Percentiles rank a stretch among this genome's conserved stretches.
These are phyloP conservation scores for Tortricodes alternella DNA, from an alignment of 2,888 invertebrate genomes.

Conservation along the genomic window DNA sequence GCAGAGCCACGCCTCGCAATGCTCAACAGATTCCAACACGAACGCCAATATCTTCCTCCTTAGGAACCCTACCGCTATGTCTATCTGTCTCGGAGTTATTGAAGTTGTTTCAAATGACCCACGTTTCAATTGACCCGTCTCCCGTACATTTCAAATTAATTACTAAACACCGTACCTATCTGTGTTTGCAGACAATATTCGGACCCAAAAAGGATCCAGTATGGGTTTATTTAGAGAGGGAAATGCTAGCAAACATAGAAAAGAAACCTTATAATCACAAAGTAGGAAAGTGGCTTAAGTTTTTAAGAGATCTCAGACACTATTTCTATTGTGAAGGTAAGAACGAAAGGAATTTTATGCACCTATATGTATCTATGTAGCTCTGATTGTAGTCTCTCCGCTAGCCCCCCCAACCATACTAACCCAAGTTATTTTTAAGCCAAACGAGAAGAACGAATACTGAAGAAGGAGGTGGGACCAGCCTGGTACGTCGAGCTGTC, in stretches of 20 bases:
- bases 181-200: constrained; percentile 53
- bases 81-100: no score
- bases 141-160: not conserved
- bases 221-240: constrained; percentile 68
- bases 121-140: no score
- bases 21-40: no score
- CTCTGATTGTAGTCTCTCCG: no score
- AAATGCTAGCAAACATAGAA: constrained; percentile 60
- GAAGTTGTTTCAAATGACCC: no score
- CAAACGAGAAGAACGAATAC: constrained; percentile 47
- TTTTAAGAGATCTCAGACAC: constrained; percentile 58
- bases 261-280: constrained; percentile 69
- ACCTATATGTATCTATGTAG: no score
- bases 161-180: not conserved
- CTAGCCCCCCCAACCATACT: no score
- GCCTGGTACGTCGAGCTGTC: constrained; percentile 68
- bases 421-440: constrained; percentile 39
- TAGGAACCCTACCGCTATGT: no score
- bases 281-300: constrained; percentile 67
- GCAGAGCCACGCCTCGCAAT: no score
- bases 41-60: no score
- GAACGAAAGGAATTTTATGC: no score
- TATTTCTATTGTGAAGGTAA: constrained; percentile 58
- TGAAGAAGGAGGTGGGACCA: constrained; percentile 59
- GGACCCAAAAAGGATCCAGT: constrained; percentile 61